Conservation (phyloP, 1,140 invertebrate species). For the Habropoda laboriosa region DNA sequence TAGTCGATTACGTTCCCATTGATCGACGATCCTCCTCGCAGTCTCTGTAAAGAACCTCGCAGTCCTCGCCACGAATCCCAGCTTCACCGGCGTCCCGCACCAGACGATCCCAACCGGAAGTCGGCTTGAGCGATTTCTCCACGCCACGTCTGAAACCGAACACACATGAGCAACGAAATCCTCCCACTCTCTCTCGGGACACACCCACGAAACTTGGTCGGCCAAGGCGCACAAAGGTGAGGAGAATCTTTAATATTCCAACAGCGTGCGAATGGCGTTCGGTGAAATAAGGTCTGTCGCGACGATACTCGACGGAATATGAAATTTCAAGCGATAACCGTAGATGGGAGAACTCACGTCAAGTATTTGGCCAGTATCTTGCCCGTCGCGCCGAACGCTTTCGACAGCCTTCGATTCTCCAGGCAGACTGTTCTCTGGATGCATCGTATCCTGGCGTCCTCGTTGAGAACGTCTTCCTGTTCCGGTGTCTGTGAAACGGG, state of each 20-base stretch:
- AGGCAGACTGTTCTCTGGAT: constrained; percentile 77
- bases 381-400: constrained; percentile 72
- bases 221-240: background rate
- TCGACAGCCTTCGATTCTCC: constrained; percentile 73
- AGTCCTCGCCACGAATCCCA: constrained; percentile 74
- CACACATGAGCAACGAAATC: background rate
- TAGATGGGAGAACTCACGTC: constrained; percentile 73
- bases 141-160: constrained; percentile 53
- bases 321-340: constrained; percentile 29
- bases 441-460: constrained; percentile 75
- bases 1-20: background rate
- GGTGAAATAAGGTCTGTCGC: background rate
- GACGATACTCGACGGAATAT: constrained; percentile 2
- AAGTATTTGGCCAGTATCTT: constrained; percentile 74
- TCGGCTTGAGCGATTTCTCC: constrained; percentile 64
- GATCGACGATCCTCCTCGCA: constrained; percentile 50
- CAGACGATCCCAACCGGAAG: constrained; percentile 74
- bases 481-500: constrained; percentile 67
- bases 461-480: constrained; percentile 70
- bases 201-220: background rate
- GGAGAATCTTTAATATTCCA: background rate
- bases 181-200: background rate
- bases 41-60: constrained; percentile 74
- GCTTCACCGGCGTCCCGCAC: constrained; percentile 75
- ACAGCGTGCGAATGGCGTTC: background rate